Conservation (phyloP, 2,113 vertebrate genomes). For the Cyprinodon tularosa region DNA sequence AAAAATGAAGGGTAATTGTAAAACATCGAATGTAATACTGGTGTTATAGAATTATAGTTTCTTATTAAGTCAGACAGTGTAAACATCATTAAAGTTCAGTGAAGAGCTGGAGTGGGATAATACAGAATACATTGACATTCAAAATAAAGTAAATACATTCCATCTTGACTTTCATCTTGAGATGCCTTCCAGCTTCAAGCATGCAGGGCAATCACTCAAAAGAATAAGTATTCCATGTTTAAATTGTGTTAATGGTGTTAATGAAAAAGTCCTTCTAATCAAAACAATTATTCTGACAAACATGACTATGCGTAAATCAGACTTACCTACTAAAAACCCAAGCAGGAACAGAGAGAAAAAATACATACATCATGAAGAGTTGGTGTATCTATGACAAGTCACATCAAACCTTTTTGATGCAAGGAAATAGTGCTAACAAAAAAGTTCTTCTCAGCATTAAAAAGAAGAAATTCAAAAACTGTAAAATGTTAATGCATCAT, state of each 20-base stretch:
- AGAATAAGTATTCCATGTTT: too few relatives aligned
- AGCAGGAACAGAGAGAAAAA: neutral
- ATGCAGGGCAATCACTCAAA: too few relatives aligned
- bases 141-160: neutral
- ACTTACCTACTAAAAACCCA: neutral
- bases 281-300: neutral
- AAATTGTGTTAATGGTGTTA: neutral
- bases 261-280: neutral
- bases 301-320: neutral
- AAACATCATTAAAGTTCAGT: conserved; percentile 24
- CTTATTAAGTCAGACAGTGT: neutral
- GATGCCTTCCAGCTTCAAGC: too few relatives aligned
- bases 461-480: neutral
- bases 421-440: neutral
- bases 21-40: neutral
- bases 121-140: neutral
- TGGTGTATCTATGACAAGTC: too few relatives aligned
- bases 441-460: neutral
- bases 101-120: neutral
- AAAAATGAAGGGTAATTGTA: neutral
- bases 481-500: neutral
- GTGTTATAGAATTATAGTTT: neutral
- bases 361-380: neutral
- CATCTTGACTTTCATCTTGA: neutral
- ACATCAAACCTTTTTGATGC: neutral